Evolutionary conservation across 2,888 invertebrate species (phyloP).

Genomic region (Mamestra brassicae): DNA sequence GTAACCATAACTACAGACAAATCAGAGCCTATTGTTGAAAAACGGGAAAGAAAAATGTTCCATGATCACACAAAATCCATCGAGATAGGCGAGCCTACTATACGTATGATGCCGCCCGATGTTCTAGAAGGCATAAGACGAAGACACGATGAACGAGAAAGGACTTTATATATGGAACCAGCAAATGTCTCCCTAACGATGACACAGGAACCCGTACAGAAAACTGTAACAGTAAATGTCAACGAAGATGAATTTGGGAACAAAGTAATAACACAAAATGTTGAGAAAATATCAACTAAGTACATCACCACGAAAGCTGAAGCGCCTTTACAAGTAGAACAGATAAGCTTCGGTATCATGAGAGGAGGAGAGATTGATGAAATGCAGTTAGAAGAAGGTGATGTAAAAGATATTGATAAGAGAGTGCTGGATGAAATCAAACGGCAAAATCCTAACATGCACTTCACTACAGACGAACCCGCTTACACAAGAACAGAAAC

Average conservation of each 20-base stretch:
- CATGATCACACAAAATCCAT: constrained; percentile 84
- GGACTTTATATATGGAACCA: constrained; percentile 87
- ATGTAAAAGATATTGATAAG: constrained; percentile 85
- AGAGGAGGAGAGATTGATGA: constrained; percentile 83
- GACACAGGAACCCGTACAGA: constrained; percentile 88
- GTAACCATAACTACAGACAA: constrained; percentile 87
- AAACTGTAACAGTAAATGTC: constrained; percentile 88
- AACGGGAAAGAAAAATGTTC: constrained; percentile 82
- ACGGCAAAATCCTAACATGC: constrained; percentile 86
- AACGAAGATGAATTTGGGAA: constrained; percentile 89
- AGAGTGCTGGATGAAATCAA: constrained; percentile 86
- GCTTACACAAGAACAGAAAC: constrained; percentile 88
- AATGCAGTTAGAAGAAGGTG: constrained; percentile 84
- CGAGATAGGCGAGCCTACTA: constrained; percentile 85
- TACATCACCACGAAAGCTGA: constrained; percentile 84
- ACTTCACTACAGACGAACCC: constrained; percentile 86
- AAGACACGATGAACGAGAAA: constrained; percentile 81
- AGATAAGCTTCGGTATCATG: constrained; percentile 86
- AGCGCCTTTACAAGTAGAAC: constrained; percentile 88
- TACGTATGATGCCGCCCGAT: constrained; percentile 86
- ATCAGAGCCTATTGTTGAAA: constrained; percentile 77
- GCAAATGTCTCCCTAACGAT: constrained; percentile 85
- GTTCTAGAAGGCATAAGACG: constrained; percentile 85
- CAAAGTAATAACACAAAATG: constrained; percentile 88
- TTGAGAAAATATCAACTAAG: constrained; percentile 86